Evolutionary conservation across 2,113 vertebrate genomes (phyloP).

Genomic region (Fregetta grallaria): DNA sequence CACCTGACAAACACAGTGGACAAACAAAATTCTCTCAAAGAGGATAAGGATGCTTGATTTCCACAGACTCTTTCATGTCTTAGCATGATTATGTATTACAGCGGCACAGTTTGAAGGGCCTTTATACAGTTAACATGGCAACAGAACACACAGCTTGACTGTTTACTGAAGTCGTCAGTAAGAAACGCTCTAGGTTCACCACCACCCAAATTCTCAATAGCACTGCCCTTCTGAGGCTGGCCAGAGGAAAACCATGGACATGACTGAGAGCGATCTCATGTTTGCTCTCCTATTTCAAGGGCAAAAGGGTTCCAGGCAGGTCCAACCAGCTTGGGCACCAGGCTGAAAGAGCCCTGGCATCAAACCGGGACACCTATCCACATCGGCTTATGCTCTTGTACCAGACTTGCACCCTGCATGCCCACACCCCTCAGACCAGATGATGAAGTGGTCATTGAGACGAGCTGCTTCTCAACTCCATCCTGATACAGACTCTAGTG

Average conservation of each 20-base stretch:
- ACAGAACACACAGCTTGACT: neutral
- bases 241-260: neutral
- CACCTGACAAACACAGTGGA: constrained; percentile 28
- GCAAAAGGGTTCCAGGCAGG: neutral
- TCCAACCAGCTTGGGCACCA: neutral
- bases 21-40: neutral
- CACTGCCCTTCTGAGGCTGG: neutral
- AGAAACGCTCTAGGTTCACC: neutral
- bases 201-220: neutral
- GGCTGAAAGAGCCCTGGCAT: neutral
- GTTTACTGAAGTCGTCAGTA: neutral
- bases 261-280: neutral
- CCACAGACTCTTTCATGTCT: neutral
- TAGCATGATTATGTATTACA: neutral
- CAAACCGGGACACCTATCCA: neutral
- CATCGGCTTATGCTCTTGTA: neutral
- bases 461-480: neutral
- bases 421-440: neutral
- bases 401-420: neutral
- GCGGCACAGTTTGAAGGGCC: neutral
- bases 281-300: neutral
- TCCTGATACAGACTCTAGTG: neutral
- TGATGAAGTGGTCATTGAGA: neutral
- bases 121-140: neutral
- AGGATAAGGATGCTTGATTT: neutral